Evolutionary conservation across 2,113 vertebrate genomes (phyloP), one percentile per base, ranked within the genome.

Genomic region (Aegithalos caudatus): DNA sequence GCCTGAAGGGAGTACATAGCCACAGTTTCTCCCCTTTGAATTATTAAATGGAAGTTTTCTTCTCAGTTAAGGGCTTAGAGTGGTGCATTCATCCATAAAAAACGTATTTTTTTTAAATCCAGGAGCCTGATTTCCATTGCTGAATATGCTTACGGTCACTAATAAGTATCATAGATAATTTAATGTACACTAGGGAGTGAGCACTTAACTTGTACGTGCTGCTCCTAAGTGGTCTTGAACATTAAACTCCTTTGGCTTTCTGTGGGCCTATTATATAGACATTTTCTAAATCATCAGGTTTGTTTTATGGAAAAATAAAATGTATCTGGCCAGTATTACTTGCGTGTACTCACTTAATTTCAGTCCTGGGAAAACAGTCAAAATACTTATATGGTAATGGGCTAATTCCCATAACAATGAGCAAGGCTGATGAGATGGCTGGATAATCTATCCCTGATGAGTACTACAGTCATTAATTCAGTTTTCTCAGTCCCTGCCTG

Each of bases 291-390:
- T 86, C 87, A 95, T 91, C 87, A 25, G 28, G 74, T 77, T 88
- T 81, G 81, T 42, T 95, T 95, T 90, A 95, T 90, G 92, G 81
- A 93, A 92, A 88, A 94, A 86, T 92, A 86, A 91, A 91, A 73
- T 20, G 42, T 51, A 53, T 88, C 76, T 86, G 58, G 81, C 73
- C 73, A 40, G 76, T 70, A 48, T 23, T 31, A 70, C 24, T 92
- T 40, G 35, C 2, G 0, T 77, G 64, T 51, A 74, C 56, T 92
- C 45, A 33, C 28, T 71, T 92, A 89, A 96, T 94, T 95, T 86
- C 64, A 84, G 85, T 45, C 82, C 67, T 81, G 72, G 76, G 90
- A 92, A 94, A 94, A 83, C 56, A 93, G 80, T 90, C 20, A 60
- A 70, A 95, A 76, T 50, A 56, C 56, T 44, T 88, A 33, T 2